Base-by-base conservation (phyloP, 2,888 invertebrate species). In the Drosophila nr. perissopoda region DNA sequence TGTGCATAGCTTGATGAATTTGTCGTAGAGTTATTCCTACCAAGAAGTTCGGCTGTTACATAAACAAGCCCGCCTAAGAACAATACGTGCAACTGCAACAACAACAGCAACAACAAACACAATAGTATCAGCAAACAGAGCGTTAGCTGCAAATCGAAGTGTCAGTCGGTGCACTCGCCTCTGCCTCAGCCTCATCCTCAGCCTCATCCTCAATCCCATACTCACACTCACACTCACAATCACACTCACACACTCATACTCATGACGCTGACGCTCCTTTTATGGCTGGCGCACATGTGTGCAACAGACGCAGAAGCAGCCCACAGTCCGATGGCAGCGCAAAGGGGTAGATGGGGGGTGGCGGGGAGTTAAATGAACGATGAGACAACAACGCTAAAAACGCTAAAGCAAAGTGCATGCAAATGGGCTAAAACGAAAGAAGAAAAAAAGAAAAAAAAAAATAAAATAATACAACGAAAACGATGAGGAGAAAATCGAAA, bases 221-320 rank as follows among this genome's bases (percentile, higher is more conserved):
- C 48, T 31, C 65, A 62, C 56, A 62, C 70, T 70, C 70, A 70
- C 36, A 33, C 4, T 56, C 65, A 68, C 36, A 69, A 75, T 62
- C 53, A 18, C 53, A 46, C 70, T 5, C 46, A 8, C 70, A 60
- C 16, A 21, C 48, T 25, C 62, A 33, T 57, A 38, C 48, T 62
- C 62, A 38, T 61, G 60, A 40, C 33, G 54, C 70, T 62, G 70
- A 62, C 53, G 71, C 78, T 78, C 78, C 81, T 89, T 87, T 89
- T 89, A 89, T 86, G 87, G 78, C 87, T 89, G 89, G 81, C 89
- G 74, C 88, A 85, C 85, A 85, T 85, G 88, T 85, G 85, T 85
- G 90, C 90, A 85, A 77, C 85, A 85, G 85, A 85, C 90, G 70
- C 82, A 57, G 49, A 52, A 52, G 49, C 46, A 69, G 61, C 42